These are phyloP conservation scores for Scomberomorus guttatus DNA, from an alignment of 2,797 vertebrate species.

Conservation along the genomic window DNA sequence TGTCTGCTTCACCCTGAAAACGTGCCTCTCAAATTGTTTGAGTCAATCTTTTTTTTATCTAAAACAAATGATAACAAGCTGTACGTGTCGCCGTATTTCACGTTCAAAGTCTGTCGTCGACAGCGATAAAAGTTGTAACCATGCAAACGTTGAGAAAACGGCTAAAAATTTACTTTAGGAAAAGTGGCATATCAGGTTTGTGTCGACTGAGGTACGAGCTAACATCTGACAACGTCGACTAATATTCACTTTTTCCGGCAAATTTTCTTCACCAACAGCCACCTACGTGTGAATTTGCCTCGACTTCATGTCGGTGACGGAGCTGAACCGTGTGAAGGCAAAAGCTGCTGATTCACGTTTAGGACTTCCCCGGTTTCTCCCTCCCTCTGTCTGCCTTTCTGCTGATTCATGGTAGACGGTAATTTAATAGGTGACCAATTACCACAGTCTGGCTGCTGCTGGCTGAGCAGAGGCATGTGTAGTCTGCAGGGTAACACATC, in stretches of 20 bases:
- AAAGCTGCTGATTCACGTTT: slow-evolving; percentile 49
- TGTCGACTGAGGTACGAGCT: not conserved
- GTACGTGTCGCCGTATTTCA: not conserved
- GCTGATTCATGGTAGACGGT: slow-evolving; percentile 43
- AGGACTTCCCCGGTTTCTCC: not conserved
- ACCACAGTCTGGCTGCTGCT: not conserved
- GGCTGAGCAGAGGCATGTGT: not conserved
- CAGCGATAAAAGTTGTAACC: not conserved
- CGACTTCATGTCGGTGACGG: not conserved
- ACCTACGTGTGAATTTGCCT: not conserved
- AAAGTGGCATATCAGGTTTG: not conserved
- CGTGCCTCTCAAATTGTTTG: not conserved
- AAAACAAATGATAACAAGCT: not conserved
- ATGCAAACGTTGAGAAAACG: not conserved
- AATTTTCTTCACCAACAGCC: too few relatives aligned
- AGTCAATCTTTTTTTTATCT: too few relatives aligned
- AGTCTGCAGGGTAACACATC: not conserved
- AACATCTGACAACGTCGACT: not conserved
- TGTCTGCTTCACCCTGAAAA: not conserved
- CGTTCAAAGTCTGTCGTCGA: not conserved
- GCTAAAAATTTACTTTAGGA: accelerated
- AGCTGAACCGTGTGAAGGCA: not conserved
- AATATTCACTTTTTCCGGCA: not conserved
- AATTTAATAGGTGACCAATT: not conserved
- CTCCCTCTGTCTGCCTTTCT: not conserved